Evolutionary conservation across 2,888 invertebrate genomes (phyloP).

Genomic region (Yponomeuta cagnagella): DNA sequence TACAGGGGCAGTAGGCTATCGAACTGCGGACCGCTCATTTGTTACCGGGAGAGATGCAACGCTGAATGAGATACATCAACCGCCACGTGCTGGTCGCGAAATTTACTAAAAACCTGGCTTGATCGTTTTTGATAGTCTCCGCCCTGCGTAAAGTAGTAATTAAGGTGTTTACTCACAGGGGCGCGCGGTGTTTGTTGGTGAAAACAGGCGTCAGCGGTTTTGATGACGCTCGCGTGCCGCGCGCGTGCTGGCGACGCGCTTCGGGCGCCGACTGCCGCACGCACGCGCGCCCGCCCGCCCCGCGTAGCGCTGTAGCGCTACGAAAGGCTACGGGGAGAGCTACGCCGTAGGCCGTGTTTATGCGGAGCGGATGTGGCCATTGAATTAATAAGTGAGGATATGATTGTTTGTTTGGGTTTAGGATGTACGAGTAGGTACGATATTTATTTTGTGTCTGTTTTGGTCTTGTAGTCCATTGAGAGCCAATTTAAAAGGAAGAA

Average conservation of each 20-base stretch:
- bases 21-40: constrained; percentile 65
- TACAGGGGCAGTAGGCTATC: constrained; percentile 75
- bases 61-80: constrained; percentile 39
- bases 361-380: background rate
- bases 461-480: constrained; percentile 7
- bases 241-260: constrained; percentile 60
- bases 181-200: constrained; percentile 59
- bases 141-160: background rate
- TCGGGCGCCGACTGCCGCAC: constrained; percentile 33
- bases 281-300: constrained; percentile 41
- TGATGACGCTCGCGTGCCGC: constrained; percentile 47
- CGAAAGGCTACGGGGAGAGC: constrained; percentile 35
- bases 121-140: background rate
- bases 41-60: constrained; percentile 44
- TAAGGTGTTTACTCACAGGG: constrained; percentile 57
- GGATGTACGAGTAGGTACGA: background rate
- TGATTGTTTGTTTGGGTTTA: constrained; percentile 4
- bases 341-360: constrained; percentile 29
- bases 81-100: constrained; percentile 58
- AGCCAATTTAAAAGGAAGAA: background rate
- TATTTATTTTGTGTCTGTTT: constrained; percentile 16
- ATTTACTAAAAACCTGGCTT: background rate
- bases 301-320: constrained; percentile 34
- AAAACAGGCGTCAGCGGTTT: constrained; percentile 30
- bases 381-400: constrained; percentile 1